phyloP scores from a whole-genome alignment of 37 sponge, comb jelly and placozoan species.

The Amphimedon queenslandica region DNA sequence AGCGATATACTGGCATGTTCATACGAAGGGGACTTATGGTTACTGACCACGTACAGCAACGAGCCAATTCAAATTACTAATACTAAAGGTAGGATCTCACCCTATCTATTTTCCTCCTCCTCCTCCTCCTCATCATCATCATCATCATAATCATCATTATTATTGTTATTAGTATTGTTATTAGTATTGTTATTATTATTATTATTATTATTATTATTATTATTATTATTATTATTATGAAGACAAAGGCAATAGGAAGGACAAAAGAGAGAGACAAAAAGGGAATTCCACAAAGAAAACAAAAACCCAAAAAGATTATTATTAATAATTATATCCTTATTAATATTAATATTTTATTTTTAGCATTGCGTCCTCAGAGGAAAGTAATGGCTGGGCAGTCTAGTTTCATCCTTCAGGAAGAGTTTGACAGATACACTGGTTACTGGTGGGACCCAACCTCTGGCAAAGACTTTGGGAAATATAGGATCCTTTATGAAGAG shows the following conservation, averaged over 20 bases:
- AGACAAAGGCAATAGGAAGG: too few relatives aligned
- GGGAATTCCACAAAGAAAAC: too few relatives aligned
- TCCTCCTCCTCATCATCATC: too few relatives aligned
- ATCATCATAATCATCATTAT: too few relatives aligned
- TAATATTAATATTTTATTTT: too few relatives aligned
- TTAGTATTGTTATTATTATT: background rate
- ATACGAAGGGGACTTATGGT: conserved; percentile 36
- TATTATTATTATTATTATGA: too few relatives aligned
- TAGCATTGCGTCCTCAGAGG: background rate
- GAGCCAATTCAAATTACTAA: conserved; percentile 24
- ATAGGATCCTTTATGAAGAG: conserved; percentile 61
- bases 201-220: too few relatives aligned
- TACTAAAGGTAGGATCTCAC: conserved; percentile 31
- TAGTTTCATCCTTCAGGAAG: conserved; percentile 57
- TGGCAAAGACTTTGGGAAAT: conserved; percentile 8
- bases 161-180: background rate
- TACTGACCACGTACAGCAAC: conserved; percentile 12
- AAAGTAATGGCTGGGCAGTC: conserved; percentile 38
- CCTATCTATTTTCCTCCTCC: too few relatives aligned
- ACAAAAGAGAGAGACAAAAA: too few relatives aligned
- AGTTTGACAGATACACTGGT: conserved; percentile 74
- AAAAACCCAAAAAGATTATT: too few relatives aligned
- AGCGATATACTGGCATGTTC: conserved; percentile 24
- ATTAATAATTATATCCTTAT: too few relatives aligned
- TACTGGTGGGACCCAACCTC: conserved; percentile 68